Evolutionary conservation across 2,888 invertebrate species (phyloP).

Genomic region (Elysia crispata): DNA sequence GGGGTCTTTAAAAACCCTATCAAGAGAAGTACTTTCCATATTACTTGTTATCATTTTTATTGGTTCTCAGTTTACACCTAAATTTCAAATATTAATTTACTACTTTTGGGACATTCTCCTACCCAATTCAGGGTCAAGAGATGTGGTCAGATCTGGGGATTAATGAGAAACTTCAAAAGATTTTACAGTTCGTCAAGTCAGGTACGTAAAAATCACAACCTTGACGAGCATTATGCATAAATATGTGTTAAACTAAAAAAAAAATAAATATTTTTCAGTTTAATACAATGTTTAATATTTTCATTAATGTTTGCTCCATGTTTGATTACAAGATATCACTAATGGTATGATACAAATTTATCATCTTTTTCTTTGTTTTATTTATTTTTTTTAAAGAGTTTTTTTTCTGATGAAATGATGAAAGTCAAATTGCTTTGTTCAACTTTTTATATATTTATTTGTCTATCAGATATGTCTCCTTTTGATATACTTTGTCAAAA

Average conservation of each 20-base stretch:
- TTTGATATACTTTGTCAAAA: slow-evolving; percentile 64
- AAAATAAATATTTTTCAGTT: background rate
- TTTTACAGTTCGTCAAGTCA: slow-evolving; percentile 61
- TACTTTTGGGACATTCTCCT: background rate
- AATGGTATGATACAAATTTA: too few species aligned
- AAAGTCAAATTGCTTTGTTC: background rate
- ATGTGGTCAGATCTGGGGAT: slow-evolving; percentile 68
- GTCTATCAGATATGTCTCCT: slow-evolving; percentile 60
- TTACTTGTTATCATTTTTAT: too few species aligned
- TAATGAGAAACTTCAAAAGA: slow-evolving; percentile 64
- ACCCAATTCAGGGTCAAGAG: slow-evolving; percentile 61
- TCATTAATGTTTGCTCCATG: background rate
- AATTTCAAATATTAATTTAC: too few species aligned
- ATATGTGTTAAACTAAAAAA: background rate
- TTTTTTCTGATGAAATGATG: background rate
- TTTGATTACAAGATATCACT: too few species aligned
- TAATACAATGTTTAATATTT: background rate
- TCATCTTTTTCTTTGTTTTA: too few species aligned
- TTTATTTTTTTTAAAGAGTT: too few species aligned
- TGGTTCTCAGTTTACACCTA: too few species aligned
- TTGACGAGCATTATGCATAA: too few species aligned
- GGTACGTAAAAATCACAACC: slow-evolving; percentile 54
- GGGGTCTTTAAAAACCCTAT: too few species aligned
- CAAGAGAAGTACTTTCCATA: too few species aligned
- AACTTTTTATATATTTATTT: background rate